Percentiles rank a stretch among this genome's conserved stretches.
These are phyloP conservation scores for Gari tellinella DNA, from an alignment of 2,888 invertebrate species.

Conservation along the genomic window DNA sequence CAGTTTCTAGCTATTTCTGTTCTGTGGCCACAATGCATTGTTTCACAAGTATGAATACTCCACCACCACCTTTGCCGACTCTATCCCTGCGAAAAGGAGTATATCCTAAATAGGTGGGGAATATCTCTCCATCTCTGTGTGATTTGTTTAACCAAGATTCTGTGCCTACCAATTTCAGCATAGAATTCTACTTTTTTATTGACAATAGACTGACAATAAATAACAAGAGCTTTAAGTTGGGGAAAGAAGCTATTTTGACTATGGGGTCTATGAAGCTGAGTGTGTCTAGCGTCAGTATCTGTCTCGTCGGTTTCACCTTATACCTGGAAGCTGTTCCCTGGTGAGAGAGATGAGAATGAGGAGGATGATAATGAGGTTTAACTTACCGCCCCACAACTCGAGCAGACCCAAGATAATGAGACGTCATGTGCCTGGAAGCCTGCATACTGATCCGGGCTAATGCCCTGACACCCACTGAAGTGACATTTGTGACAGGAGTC, in stretches of 20 bases:
- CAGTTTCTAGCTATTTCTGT: conserved; percentile 20
- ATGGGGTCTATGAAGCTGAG: too few species aligned
- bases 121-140: conserved; percentile 14
- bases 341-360: too few species aligned
- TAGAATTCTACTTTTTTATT: conserved; percentile 1
- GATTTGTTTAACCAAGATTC: not conserved
- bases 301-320: too few species aligned
- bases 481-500: too few species aligned
- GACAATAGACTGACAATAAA: conserved; percentile 2
- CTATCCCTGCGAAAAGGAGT: conserved; percentile 17
- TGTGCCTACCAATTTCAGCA: not conserved
- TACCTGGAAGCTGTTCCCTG: too few species aligned
- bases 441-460: too few species aligned
- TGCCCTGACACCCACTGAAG: too few species aligned
- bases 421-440: not conserved
- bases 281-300: too few species aligned
- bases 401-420: too few species aligned
- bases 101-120: conserved; percentile 12
- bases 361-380: too few species aligned
- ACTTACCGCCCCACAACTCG: too few species aligned
- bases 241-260: not conserved
- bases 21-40: conserved; percentile 1
- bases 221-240: not conserved
- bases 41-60: too few species aligned
- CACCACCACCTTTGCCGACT: conserved; percentile 6